Evolutionary conservation across 2,113 vertebrate species (phyloP).

Genomic region (Cavia aperea): DNA sequence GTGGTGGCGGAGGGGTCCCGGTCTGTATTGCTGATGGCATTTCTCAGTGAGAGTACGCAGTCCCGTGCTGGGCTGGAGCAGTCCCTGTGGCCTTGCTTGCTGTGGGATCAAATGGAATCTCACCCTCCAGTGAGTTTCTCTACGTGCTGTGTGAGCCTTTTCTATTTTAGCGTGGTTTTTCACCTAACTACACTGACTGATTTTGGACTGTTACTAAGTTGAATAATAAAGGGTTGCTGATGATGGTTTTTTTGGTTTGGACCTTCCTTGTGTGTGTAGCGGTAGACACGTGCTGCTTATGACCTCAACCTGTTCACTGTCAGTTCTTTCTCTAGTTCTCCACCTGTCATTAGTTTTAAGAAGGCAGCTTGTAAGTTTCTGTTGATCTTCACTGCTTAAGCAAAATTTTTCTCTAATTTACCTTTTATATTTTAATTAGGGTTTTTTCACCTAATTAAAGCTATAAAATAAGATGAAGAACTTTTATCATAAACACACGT

Average conservation of each 20-base stretch:
- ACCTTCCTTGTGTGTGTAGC: neutral
- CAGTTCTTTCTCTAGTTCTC: neutral
- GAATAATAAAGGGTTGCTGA: slow-evolving; percentile 55
- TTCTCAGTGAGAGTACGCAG: neutral
- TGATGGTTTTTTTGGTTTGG: slow-evolving; percentile 26
- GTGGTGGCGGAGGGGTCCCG: neutral
- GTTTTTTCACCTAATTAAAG: neutral
- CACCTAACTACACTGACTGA: neutral
- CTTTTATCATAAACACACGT: neutral
- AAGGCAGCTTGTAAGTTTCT: neutral
- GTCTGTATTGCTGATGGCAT: neutral
- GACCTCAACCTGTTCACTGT: neutral
- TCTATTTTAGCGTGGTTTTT: slow-evolving; percentile 42
- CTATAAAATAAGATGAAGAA: slow-evolving; percentile 4
- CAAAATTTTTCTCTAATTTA: slow-evolving; percentile 38
- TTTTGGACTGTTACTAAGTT: slow-evolving; percentile 42
- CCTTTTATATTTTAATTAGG: slow-evolving; percentile 24
- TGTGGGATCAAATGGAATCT: neutral
- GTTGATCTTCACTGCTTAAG: neutral
- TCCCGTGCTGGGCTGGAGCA: neutral
- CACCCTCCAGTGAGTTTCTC: neutral
- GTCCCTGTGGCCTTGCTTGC: neutral
- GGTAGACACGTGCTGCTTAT: neutral
- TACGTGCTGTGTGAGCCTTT: neutral
- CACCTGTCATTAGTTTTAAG: neutral